A percentile compares a stretch with the other conserved stretches of the same genome.
Evolutionary conservation across 2,797 vertebrate genomes (phyloP).

Genomic region (Esox masquinongy): DNA sequence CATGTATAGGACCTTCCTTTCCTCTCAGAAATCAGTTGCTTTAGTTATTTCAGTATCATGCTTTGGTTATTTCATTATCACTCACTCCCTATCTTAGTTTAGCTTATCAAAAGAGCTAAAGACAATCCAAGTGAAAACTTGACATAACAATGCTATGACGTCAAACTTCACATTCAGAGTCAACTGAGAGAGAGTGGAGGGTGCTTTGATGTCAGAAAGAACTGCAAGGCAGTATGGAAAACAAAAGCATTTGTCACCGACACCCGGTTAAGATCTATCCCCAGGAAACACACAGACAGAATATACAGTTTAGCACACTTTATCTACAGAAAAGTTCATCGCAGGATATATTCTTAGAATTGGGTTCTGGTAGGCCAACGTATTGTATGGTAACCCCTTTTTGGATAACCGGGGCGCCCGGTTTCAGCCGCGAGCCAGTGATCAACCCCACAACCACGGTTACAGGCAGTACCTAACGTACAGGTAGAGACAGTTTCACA

Average conservation of each 20-base stretch:
- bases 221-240: slow-evolving; percentile 60
- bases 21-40: slow-evolving; percentile 44
- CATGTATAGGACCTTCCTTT: slow-evolving; percentile 42
- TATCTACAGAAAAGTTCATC: too few species aligned
- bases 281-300: slow-evolving; percentile 27
- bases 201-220: slow-evolving; percentile 67
- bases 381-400: too few species aligned
- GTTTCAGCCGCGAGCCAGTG: too few species aligned
- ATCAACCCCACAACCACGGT: too few species aligned
- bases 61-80: slow-evolving; percentile 54
- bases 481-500: too few species aligned
- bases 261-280: slow-evolving; percentile 7
- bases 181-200: slow-evolving; percentile 59
- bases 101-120: slow-evolving; percentile 67
- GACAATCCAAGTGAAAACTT: slow-evolving; percentile 65
- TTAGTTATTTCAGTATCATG: slow-evolving; percentile 48
- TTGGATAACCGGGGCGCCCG: too few species aligned
- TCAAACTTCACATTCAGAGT: slow-evolving; percentile 68
- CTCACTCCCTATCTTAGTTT: slow-evolving; percentile 40
- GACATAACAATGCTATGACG: slow-evolving; percentile 69
- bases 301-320: slow-evolving; percentile 19
- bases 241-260: slow-evolving; percentile 49
- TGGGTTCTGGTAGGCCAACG: too few species aligned
- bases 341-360: too few species aligned
- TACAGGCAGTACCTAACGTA: too few species aligned